These are phyloP conservation scores for Malacoctenus gilli DNA, from an alignment of 2,797 vertebrate genomes.

Conservation along the genomic window DNA sequence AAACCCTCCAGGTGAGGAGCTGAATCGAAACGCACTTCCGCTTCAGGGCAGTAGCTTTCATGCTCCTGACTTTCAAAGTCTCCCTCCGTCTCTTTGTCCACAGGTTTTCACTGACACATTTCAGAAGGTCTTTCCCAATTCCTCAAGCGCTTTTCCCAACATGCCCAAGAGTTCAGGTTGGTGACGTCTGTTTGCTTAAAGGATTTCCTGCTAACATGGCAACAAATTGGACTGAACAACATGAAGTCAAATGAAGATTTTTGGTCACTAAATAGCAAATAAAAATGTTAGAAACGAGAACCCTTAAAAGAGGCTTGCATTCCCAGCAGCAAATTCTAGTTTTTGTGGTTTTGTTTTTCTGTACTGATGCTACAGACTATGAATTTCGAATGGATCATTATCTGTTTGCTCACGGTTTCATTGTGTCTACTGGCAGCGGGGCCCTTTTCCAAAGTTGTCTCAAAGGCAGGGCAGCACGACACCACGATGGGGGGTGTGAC, in stretches of 20 bases:
- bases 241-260: too few relatives aligned
- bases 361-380: neutral
- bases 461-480: constrained; percentile 70
- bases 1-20: constrained; percentile 82
- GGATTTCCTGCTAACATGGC: too few relatives aligned
- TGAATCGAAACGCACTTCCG: neutral
- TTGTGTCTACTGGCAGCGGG: constrained; percentile 44
- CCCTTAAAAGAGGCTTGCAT: too few relatives aligned
- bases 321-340: too few relatives aligned
- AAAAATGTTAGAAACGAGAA: too few relatives aligned
- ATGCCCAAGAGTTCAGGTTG: constrained; percentile 53
- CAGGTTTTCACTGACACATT: constrained; percentile 77
- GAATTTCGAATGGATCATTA: too few relatives aligned
- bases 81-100: constrained; percentile 2
- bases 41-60: too few relatives aligned
- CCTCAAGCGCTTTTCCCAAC: neutral
- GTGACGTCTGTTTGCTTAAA: neutral
- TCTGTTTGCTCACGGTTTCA: neutral
- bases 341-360: too few relatives aligned
- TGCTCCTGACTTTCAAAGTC: too few relatives aligned
- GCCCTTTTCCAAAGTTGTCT: constrained; percentile 70
- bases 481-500: constrained; percentile 83
- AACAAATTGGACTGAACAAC: too few relatives aligned
- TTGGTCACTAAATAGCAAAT: too few relatives aligned
- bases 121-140: constrained; percentile 57